Evolutionary conservation across 2,888 invertebrate genomes (phyloP).

Genomic region (Pegoplata infirma): DNA sequence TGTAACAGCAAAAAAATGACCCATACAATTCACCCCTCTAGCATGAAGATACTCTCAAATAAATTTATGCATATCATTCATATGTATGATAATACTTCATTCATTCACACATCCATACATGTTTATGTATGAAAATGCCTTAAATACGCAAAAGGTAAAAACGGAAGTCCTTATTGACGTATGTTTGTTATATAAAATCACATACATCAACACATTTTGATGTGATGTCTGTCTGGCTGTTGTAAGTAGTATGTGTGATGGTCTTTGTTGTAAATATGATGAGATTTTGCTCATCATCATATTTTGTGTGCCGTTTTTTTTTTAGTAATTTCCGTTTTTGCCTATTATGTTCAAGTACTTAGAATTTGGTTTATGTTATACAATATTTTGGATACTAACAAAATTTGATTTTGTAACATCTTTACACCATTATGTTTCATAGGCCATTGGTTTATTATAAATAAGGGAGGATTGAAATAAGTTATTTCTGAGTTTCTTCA

Average conservation of each 20-base stretch:
- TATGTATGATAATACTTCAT: neutral
- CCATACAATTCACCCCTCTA: neutral
- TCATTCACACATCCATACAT: neutral
- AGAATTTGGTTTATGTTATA: conserved; percentile 35
- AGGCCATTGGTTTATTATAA: conserved; percentile 28
- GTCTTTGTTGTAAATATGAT: neutral
- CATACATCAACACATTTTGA: conserved; percentile 39
- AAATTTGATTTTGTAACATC: conserved; percentile 56
- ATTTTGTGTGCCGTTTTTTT: conserved; percentile 7
- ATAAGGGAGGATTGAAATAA: neutral
- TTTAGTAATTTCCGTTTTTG: conserved; percentile 43
- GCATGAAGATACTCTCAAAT: no score
- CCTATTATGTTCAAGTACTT: conserved; percentile 28
- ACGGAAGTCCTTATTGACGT: conserved; percentile 15
- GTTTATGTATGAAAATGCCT: neutral
- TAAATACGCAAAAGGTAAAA: conserved; percentile 12
- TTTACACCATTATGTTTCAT: conserved; percentile 41
- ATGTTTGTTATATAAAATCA: conserved; percentile 34
- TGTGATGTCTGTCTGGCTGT: neutral
- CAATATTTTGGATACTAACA: conserved; percentile 17
- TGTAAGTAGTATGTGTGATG: neutral
- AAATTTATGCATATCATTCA: neutral
- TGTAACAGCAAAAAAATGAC: neutral
- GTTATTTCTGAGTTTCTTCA: no score
- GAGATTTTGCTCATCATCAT: conserved; percentile 14